phyloP scores from a whole-genome alignment of 35 echinoderm and acorn worm species.

The Hemicentrotus pulcherrimus region DNA sequence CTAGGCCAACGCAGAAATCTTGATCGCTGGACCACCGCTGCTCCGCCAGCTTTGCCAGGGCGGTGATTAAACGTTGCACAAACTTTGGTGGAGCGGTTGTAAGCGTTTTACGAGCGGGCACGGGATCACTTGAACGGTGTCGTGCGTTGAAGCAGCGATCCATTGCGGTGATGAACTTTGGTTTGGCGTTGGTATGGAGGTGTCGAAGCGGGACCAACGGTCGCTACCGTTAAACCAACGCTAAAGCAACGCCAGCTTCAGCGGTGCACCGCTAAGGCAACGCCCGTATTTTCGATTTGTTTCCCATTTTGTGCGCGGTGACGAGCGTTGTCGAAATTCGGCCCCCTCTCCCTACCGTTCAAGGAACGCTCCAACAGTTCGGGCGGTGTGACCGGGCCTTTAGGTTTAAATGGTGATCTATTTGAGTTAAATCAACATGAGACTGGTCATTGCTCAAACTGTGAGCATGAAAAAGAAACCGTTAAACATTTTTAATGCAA shows the following conservation, averaged over 20 bases:
- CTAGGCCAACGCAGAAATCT: conserved; percentile 45
- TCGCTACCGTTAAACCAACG: conserved; percentile 41
- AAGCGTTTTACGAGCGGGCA: conserved; percentile 40
- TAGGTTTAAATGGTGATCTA: too few relatives aligned
- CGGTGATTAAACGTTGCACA: conserved; percentile 37
- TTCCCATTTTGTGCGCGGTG: conserved; percentile 33
- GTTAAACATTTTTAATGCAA: too few relatives aligned
- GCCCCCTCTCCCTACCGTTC: conserved; percentile 31
- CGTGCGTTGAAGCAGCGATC: conserved; percentile 28
- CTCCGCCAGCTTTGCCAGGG: conserved; percentile 34
- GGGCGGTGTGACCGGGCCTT: too few relatives aligned
- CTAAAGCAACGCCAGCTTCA: conserved; percentile 40
- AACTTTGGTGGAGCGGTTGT: conserved; percentile 47
- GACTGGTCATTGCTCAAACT: too few relatives aligned
- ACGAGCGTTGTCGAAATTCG: conserved; percentile 46
- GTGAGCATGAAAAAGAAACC: too few relatives aligned
- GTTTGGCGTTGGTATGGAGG: conserved; percentile 41
- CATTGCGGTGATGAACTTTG: conserved; percentile 40
- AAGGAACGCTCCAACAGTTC: conserved; percentile 33
- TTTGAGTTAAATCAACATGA: too few relatives aligned
- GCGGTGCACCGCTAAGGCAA: conserved; percentile 39
- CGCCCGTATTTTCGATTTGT: conserved; percentile 21
- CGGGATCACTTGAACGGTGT: conserved; percentile 28
- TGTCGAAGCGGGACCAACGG: conserved; percentile 34
- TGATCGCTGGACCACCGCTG: conserved; percentile 42